Evolutionary conservation across 2,888 invertebrate genomes (phyloP).

Genomic region (Ceraclea dissimilis): DNA sequence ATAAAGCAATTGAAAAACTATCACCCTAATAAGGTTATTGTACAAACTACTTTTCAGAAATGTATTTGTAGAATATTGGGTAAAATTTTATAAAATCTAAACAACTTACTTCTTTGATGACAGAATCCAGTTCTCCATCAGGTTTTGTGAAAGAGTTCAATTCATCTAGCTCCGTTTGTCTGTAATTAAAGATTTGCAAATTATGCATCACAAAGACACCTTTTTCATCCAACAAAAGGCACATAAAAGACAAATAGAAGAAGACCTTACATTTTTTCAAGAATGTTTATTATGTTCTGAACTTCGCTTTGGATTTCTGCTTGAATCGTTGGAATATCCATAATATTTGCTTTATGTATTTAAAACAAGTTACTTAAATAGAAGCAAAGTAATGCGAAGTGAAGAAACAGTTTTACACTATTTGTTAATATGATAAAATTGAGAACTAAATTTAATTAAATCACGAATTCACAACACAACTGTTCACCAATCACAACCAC

Average conservation of each 20-base stretch:
- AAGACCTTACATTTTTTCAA: slow-evolving; percentile 14
- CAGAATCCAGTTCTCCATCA: slow-evolving; percentile 14
- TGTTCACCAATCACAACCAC: background rate
- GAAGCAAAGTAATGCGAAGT: no score
- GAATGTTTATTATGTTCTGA: slow-evolving; percentile 11
- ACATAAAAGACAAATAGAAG: no score
- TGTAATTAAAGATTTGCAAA: slow-evolving; percentile 2
- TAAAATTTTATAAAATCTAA: no score
- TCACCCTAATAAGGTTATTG: no score
- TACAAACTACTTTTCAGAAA: no score
- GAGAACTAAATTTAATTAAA: no score
- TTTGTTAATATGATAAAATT: no score
- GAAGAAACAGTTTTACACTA: no score
- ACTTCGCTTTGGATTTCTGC: slow-evolving; percentile 17
- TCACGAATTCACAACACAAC: background rate
- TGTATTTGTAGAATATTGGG: no score
- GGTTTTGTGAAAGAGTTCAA: slow-evolving; percentile 16
- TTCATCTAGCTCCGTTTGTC: slow-evolving; percentile 17
- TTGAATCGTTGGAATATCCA: slow-evolving; percentile 11
- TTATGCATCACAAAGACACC: background rate
- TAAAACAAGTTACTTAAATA: no score
- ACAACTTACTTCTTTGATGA: slow-evolving; percentile 16
- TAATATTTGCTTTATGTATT: no score
- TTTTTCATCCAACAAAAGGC: background rate
- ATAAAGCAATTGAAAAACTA: no score